These are phyloP conservation scores for Eptesicus fuscus DNA, from an alignment of 2,113 vertebrate species.

Conservation along the genomic window DNA sequence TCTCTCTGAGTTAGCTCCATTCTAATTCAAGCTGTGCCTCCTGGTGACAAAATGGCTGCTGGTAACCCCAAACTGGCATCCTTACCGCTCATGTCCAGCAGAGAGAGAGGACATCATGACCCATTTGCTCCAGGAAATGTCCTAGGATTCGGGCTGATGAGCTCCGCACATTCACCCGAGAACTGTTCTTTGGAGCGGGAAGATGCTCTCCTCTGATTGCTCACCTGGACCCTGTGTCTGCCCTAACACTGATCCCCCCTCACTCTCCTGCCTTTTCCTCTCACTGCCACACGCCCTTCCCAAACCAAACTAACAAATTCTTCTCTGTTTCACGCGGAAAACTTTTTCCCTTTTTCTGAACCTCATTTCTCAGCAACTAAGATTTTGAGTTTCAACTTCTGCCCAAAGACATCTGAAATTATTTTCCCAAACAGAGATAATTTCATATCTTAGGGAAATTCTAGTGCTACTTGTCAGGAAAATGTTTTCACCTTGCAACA, in stretches of 20 bases:
- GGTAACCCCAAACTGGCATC: not conserved
- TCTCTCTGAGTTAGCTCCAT: not conserved
- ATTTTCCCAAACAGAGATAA: slow-evolving; percentile 8
- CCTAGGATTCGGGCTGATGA: not conserved
- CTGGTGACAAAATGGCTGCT: not conserved
- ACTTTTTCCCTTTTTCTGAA: not conserved
- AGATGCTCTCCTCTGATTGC: not conserved
- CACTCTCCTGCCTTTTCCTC: not conserved
- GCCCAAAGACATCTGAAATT: not conserved
- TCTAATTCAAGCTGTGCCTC: not conserved
- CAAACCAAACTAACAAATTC: not conserved
- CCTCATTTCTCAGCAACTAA: not conserved
- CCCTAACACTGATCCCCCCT: no score
- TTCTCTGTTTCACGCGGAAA: not conserved
- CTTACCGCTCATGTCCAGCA: not conserved
- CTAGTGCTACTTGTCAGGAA: not conserved
- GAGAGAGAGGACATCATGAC: not conserved
- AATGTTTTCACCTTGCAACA: not conserved
- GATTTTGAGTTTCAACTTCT: not conserved
- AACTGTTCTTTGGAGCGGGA: not conserved
- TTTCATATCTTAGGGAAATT: not conserved
- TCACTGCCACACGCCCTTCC: not conserved
- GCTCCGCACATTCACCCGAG: not conserved
- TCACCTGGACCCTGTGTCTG: not conserved
- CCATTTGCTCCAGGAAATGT: not conserved